A percentile compares a stretch with the other conserved stretches of the same genome.
Conservation (phyloP, 2,113 vertebrate genomes). For the Dunckerocampus dactyliophorus region DNA sequence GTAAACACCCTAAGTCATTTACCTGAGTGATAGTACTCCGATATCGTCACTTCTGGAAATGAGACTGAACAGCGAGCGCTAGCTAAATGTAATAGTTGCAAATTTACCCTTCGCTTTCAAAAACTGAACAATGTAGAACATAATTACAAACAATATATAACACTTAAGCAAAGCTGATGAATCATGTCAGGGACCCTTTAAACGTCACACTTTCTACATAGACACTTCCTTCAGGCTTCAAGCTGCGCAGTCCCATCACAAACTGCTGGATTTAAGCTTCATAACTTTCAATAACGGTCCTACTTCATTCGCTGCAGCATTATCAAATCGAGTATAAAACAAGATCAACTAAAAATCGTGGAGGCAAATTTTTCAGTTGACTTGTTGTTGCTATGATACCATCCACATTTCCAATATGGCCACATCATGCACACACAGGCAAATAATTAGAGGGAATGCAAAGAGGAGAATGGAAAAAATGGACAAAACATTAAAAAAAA, state of each 20-base stretch:
- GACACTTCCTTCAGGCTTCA: no score
- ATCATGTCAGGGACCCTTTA: no score
- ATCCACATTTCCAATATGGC: conserved; percentile 29
- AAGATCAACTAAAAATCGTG: background rate
- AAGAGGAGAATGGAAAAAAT: conserved; percentile 7
- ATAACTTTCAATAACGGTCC: background rate
- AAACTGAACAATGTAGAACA: no score
- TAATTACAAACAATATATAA: no score
- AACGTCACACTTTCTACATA: background rate
- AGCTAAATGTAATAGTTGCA: no score
- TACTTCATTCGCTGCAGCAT: background rate
- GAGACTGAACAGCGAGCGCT: no score
- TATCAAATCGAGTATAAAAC: conserved; percentile 4
- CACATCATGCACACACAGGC: conserved; percentile 19
- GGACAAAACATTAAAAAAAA: conserved; percentile 18
- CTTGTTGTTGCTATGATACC: conserved; percentile 37
- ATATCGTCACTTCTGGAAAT: no score
- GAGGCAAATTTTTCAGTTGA: conserved; percentile 16
- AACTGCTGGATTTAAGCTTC: background rate
- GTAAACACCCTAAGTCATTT: no score
- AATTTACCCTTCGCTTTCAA: no score
- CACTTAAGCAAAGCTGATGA: no score
- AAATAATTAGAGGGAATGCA: conserved; percentile 18
- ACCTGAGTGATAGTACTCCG: no score
- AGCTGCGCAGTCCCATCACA: background rate